phyloP scores from a whole-genome alignment of 2,888 invertebrate genomes.

The Hipparchia sbordonii region DNA sequence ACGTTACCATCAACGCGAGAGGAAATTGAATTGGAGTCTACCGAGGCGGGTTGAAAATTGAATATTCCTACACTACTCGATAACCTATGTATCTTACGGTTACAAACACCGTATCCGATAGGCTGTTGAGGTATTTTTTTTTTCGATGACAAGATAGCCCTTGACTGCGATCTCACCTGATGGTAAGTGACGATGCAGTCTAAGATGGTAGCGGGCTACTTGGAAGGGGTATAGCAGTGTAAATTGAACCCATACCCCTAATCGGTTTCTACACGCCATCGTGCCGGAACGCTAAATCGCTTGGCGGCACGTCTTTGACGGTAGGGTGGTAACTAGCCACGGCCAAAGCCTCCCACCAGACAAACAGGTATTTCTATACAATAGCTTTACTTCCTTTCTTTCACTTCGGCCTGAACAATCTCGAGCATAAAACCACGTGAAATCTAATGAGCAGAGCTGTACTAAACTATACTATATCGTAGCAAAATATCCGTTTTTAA shows the following conservation, averaged over 20 bases:
- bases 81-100: background rate
- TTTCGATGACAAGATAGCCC: too few relatives aligned
- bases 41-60: constrained; percentile 18
- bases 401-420: background rate
- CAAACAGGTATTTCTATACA: background rate
- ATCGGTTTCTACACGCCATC: too few relatives aligned
- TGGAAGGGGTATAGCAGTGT: too few relatives aligned
- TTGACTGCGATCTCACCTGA: too few relatives aligned
- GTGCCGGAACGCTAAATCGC: too few relatives aligned
- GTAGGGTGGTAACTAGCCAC: too few relatives aligned
- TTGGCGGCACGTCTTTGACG: too few relatives aligned
- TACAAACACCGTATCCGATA: background rate
- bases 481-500: background rate
- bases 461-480: background rate
- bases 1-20: constrained; percentile 6
- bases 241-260: too few relatives aligned
- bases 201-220: too few relatives aligned
- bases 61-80: constrained; percentile 18
- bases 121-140: background rate
- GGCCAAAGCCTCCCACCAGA: too few relatives aligned
- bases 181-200: too few relatives aligned
- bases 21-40: constrained; percentile 28
- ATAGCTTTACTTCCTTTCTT: background rate
- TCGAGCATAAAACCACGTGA: too few relatives aligned
- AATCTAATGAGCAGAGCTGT: background rate